phyloP scores from a whole-genome alignment of 1,140 invertebrate genomes.

The Palaemon carinicauda region DNA sequence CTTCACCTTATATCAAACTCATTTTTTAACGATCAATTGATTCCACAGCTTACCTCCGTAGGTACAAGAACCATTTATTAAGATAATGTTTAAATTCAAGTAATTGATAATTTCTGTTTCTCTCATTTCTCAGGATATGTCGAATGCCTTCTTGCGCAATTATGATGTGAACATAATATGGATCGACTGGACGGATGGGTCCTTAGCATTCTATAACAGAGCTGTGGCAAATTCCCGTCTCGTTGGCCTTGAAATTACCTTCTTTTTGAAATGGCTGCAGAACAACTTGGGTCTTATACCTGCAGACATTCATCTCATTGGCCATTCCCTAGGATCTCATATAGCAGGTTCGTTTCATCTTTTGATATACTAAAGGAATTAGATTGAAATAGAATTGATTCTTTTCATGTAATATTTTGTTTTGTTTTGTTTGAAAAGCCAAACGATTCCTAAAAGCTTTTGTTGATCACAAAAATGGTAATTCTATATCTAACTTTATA shows the following conservation, averaged over 20 bases:
- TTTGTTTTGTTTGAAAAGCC: too few species aligned
- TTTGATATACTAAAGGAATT: too few species aligned
- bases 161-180: constrained; percentile 20
- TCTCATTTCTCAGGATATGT: neutral
- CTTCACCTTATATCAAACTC: too few species aligned
- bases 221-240: constrained; percentile 20
- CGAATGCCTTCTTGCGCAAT: neutral
- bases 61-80: neutral
- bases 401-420: too few species aligned
- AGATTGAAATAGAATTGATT: too few species aligned
- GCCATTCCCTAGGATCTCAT: constrained; percentile 27
- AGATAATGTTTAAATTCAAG: neutral
- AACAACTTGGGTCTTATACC: neutral
- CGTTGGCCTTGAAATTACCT: neutral
- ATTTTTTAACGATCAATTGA: too few species aligned
- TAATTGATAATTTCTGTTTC: neutral
- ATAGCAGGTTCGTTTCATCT: neutral
- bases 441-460: too few species aligned
- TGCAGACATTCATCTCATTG: constrained; percentile 15
- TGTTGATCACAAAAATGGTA: too few species aligned
- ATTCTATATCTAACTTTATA: too few species aligned
- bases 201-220: neutral
- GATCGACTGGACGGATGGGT: constrained; percentile 35
- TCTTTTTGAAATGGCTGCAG: constrained; percentile 4
- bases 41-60: too few species aligned